Conservation (phyloP, 2,113 vertebrate species). For the Charadrius vociferus region DNA sequence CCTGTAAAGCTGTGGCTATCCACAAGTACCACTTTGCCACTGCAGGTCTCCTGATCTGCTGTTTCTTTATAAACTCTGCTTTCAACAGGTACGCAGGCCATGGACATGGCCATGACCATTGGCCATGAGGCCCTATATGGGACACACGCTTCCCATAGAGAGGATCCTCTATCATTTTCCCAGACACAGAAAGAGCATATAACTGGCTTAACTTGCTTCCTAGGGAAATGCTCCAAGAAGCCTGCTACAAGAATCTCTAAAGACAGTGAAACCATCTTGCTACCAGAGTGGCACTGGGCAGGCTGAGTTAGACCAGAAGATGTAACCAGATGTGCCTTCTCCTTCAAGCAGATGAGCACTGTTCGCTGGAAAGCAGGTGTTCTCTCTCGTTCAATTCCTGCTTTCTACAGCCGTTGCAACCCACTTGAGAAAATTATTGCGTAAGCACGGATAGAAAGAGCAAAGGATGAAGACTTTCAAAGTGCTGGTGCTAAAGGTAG, state of each 20-base stretch:
- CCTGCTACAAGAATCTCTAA: neutral
- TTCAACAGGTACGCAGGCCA: neutral
- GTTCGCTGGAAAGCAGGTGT: neutral
- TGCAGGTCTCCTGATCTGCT: neutral
- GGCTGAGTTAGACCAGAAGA: neutral
- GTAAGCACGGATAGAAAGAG: neutral
- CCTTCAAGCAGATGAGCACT: neutral
- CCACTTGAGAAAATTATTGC: neutral
- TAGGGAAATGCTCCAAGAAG: neutral
- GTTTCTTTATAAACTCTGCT: neutral
- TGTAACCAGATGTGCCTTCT: neutral
- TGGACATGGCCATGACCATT: fast-evolving
- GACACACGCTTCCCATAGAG: neutral
- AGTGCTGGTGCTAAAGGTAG: neutral
- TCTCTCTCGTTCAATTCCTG: neutral
- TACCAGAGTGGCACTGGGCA: neutral
- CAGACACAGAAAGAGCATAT: neutral
- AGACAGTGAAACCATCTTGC: neutral
- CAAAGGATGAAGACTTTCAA: neutral
- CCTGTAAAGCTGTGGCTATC: neutral
- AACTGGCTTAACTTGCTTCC: neutral
- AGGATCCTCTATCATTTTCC: neutral
- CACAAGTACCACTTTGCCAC: neutral
- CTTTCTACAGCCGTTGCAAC: neutral
- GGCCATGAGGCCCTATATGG: neutral